Percentiles rank a stretch among this genome's conserved stretches.
Conservation (phyloP, 1,140 invertebrate genomes). For the Lasaia peninsularis region DNA sequence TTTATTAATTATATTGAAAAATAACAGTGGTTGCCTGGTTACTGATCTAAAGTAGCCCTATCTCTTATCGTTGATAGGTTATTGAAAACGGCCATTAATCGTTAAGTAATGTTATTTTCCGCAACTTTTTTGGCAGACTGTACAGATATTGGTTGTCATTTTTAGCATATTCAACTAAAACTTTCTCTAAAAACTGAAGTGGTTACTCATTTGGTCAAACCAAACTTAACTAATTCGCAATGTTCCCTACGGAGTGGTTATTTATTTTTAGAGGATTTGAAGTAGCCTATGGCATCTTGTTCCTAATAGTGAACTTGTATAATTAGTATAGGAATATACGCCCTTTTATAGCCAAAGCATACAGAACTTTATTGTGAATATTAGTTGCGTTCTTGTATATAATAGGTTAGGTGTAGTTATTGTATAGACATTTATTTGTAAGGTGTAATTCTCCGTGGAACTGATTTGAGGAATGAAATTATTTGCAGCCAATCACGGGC, state of each 20-base stretch:
- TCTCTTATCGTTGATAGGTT: too few relatives aligned
- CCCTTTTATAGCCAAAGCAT: constrained; percentile 71
- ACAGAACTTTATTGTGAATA: constrained; percentile 70
- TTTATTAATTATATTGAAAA: too few relatives aligned
- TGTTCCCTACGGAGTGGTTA: constrained; percentile 7
- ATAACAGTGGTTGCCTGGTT: too few relatives aligned
- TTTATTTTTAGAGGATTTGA: constrained; percentile 27
- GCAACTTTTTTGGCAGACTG: too few relatives aligned
- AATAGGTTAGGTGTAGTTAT: constrained; percentile 49
- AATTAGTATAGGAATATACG: constrained; percentile 40
- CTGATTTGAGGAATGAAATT: neutral
- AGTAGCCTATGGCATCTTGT: constrained; percentile 48
- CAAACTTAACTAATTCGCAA: neutral
- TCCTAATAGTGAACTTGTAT: constrained; percentile 48
- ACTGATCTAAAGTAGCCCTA: too few relatives aligned
- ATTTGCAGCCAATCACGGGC: neutral
- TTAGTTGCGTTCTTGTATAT: constrained; percentile 42
- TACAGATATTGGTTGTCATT: too few relatives aligned
- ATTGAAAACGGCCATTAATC: too few relatives aligned
- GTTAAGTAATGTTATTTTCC: too few relatives aligned
- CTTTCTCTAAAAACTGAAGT: too few relatives aligned
- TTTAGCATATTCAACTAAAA: too few relatives aligned
- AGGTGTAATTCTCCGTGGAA: neutral
- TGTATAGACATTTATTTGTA: constrained; percentile 44
- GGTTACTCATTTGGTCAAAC: neutral